These are phyloP conservation scores for Ctena decussata DNA, from an alignment of 2,888 invertebrate genomes.

Conservation along the genomic window DNA sequence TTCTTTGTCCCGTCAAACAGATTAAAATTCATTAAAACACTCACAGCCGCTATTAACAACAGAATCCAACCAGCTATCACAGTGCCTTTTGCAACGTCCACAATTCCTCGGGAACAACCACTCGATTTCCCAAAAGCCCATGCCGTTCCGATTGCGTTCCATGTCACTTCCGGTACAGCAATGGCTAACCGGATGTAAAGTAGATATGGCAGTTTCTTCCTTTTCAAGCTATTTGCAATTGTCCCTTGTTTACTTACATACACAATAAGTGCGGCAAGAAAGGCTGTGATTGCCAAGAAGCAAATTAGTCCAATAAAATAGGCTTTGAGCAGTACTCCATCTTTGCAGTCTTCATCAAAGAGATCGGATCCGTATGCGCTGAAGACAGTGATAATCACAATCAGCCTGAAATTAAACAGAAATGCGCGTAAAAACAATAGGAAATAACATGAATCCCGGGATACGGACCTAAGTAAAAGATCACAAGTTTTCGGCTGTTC, in stretches of 20 bases:
- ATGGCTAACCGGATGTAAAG: slow-evolving; percentile 53
- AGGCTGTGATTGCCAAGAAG: slow-evolving; percentile 48
- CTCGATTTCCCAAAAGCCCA: slow-evolving; percentile 58
- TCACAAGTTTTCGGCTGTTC: too few species aligned
- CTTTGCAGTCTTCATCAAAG: slow-evolving; percentile 71
- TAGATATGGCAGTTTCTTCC: slow-evolving; percentile 39
- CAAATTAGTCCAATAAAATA: slow-evolving; percentile 58
- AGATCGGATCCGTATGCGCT: slow-evolving; percentile 90
- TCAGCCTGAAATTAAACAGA: slow-evolving; percentile 88
- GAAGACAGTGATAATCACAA: slow-evolving; percentile 90
- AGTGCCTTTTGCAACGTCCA: slow-evolving; percentile 88
- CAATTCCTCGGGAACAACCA: slow-evolving; percentile 73
- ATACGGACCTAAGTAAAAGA: too few species aligned
- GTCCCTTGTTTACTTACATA: slow-evolving; percentile 60
- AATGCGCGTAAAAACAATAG: too few species aligned
- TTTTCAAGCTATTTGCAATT: slow-evolving; percentile 41
- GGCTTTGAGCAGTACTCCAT: slow-evolving; percentile 34
- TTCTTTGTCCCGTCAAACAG: slow-evolving; percentile 90
- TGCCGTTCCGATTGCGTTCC: slow-evolving; percentile 58
- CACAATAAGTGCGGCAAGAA: slow-evolving; percentile 43
- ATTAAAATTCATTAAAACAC: slow-evolving; percentile 93
- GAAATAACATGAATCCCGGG: too few species aligned
- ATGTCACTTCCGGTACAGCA: slow-evolving; percentile 56
- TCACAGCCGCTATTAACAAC: slow-evolving; percentile 91
- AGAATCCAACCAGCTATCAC: slow-evolving; percentile 94